Conservation (phyloP, 1,140 invertebrate species). For the Myzus persicae region DNA sequence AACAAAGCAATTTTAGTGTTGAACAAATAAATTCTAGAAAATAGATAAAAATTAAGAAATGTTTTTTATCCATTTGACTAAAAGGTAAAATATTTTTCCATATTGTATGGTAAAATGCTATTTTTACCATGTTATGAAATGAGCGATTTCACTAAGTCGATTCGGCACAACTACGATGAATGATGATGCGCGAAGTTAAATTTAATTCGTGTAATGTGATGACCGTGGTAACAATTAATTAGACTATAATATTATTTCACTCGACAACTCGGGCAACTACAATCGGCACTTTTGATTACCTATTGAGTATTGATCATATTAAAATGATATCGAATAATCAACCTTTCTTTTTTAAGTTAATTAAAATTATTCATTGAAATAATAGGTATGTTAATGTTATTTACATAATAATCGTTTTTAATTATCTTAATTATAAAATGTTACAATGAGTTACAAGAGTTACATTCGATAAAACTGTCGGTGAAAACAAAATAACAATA, state of each 20-base stretch:
- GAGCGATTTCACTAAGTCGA: neutral
- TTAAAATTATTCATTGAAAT: neutral
- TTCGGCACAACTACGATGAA: neutral
- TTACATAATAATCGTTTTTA: neutral
- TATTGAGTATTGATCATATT: neutral
- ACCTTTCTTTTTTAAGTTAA: neutral
- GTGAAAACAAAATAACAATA: neutral
- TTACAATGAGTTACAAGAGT: neutral
- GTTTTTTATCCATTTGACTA: neutral
- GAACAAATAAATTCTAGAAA: neutral
- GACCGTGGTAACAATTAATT: neutral
- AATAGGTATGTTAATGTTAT: neutral
- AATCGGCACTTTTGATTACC: neutral
- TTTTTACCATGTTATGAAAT: neutral
- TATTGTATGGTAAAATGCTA: neutral
- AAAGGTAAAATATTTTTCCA: neutral
- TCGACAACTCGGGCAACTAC: neutral
- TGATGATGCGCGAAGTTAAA: neutral
- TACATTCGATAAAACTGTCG: neutral
- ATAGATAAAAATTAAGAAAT: neutral
- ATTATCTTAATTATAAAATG: neutral
- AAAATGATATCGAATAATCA: neutral
- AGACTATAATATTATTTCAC: neutral
- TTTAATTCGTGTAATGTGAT: neutral
- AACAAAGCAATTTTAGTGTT: neutral